These are phyloP conservation scores for Coboldia fuscipes DNA, from an alignment of 1,140 invertebrate genomes.

Conservation along the genomic window DNA sequence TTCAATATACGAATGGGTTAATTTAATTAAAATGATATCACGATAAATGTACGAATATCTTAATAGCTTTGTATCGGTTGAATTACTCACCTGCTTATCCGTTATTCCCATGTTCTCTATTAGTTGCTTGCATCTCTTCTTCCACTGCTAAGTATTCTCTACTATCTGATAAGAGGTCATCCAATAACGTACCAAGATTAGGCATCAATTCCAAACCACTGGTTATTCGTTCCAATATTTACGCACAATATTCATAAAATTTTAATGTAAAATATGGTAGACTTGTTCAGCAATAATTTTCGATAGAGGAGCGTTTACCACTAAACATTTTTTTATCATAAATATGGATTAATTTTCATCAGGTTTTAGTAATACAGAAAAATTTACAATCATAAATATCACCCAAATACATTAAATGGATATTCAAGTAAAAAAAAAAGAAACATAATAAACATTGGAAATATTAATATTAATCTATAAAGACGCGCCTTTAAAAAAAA, in stretches of 20 bases:
- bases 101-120: slow-evolving; percentile 80
- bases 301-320: not conserved
- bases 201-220: slow-evolving; percentile 27
- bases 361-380: too few relatives aligned
- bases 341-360: too few relatives aligned
- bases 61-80: slow-evolving; percentile 69
- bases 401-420: too few relatives aligned
- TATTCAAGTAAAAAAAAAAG: too few relatives aligned
- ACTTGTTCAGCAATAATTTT: not conserved
- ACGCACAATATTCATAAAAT: too few relatives aligned
- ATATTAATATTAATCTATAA: too few relatives aligned
- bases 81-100: slow-evolving; percentile 84
- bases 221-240: slow-evolving; percentile 28
- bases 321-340: too few relatives aligned
- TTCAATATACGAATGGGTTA: slow-evolving; percentile 48
- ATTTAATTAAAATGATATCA: slow-evolving; percentile 1
- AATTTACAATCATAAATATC: too few relatives aligned
- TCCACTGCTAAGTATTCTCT: slow-evolving; percentile 79
- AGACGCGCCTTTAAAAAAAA: too few relatives aligned
- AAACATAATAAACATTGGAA: too few relatives aligned
- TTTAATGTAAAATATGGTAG: too few relatives aligned
- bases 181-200: slow-evolving; percentile 43
- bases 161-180: slow-evolving; percentile 68
- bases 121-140: slow-evolving; percentile 89
- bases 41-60: slow-evolving; percentile 17